Evolutionary conservation across 2,113 vertebrate genomes (phyloP), one percentile per base, ranked within the genome.

Genomic region (Pelecanus crispus): DNA sequence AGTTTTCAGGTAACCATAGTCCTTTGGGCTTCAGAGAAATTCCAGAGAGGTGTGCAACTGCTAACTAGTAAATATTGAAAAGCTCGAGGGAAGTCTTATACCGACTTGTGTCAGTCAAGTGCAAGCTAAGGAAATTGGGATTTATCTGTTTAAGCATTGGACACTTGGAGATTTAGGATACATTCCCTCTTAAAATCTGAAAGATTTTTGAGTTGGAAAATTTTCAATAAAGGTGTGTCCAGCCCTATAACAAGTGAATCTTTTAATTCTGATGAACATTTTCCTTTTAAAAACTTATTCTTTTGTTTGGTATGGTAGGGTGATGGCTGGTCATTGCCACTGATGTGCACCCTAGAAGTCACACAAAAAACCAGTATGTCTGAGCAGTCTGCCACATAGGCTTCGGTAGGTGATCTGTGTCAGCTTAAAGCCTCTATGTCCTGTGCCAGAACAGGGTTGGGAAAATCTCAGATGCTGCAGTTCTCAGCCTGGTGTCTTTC

Each of bases 311-410:
- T 53, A 0, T n/a, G 8, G 3, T 31, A 40, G 40, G 16, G 9
- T n/a, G 17, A 17, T 21, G 8, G 2, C 32, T 70, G 32, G 12
- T 24, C 38, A 45, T 40, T 56, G 11, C 6, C 32, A 55, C 17
- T 29, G 34, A 44, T 0, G 0, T 42, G 38, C 4, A 10, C 22
- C 22, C 14, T 53, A 34, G 21, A 21, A 80, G 20, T 44, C 21
- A 53, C 16, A 47, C 26, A 62, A 56, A 61, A 45, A 31, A 14
- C 0, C 7, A 38, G 26, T 28, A 29, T 0, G 1, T 44, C 34
- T 55, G 21, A 70, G 47, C 22, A 75, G 10, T 22, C 13, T 1
- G 6, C 8, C 29, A 70, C 5, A 2, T 22, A 31, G 22, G 7
- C 17, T 59, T 81, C 2, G 0, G 8, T 36, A 77, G 52, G 29